Base-by-base conservation (phyloP, 2,888 invertebrate species). In the Glyphotaelius pellucidus region DNA sequence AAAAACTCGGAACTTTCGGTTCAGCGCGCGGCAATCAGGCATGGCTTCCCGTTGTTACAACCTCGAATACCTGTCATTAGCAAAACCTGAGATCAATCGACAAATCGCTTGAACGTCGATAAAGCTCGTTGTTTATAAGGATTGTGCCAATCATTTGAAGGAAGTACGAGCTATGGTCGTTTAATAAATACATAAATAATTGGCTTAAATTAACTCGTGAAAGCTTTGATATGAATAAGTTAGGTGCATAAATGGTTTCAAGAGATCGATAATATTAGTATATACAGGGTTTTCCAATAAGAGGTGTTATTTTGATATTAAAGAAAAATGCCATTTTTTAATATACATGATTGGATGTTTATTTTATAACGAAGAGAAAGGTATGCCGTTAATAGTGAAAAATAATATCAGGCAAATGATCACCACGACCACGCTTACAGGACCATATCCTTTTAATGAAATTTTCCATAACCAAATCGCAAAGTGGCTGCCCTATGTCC, bases 1-100 rank as follows among this genome's bases (percentile, higher is more conserved):
- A 84, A 84, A 90, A 90, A 32, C 38, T 25, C n/a, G 80, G 25
- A 85, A 84, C 85, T 90, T 86, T 42, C 90, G 42, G 79, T 31
- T 35, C 79, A 80, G 35, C 80, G 90, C 52, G 11, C 79, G 31
- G 79, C 89, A 80, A 88, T 89, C 67, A 89, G n/a, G 4, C n/a
- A 11, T 38, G 25, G 86, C 25, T 81, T 81, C 81, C 81, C 31
- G 38, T 52, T 86, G 86, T 25, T 86, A 86, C 30, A 31, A 7
- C 86, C 42, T 38, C 31, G 30, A 42, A 86, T 47, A 86, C 86
- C 86, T 86, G 47, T 86, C 14, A 52, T 52, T 86, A 86, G n/a
- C 86, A 25, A 47, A 42, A 47, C 81, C n/a, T 67, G 25, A n/a
- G 67, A 67, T 67, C n/a, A n/a, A 25, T n/a, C 67, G 67, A 25